Evolutionary conservation across 2,888 invertebrate species (phyloP), one percentile per base, ranked within the genome.

Genomic region (Nemoura dubitans): DNA sequence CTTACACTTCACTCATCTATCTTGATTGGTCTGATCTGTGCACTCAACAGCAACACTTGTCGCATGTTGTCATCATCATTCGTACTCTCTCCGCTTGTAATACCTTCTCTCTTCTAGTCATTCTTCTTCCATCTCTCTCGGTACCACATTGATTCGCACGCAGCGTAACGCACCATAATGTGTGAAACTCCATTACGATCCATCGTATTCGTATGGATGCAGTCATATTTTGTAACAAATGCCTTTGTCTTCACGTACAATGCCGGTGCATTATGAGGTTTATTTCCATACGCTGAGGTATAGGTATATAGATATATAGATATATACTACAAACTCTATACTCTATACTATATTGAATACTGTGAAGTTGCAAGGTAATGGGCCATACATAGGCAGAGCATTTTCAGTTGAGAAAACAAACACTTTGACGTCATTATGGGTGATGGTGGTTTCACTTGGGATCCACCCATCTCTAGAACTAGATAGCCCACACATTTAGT

Each of bases 151-250:
- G 59, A 59, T 59, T 59, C 59, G 59, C 14, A 16, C 59, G 21
- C 59, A 59, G 21, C 59, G 14, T 21, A 59, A 59, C 59, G 59
- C 59, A 59, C 59, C 59, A 59, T 59, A 59, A 59, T 59, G 59
- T 59, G 59, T 59, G 59, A 59, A 59, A 59, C 59, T 59, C 16
- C 21, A 59, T 59, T 21, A 59, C 59, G 14, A 59, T 16, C 59
- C 59, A 59, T 59, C 59, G 59, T 59, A 59, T 59, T 59, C 59
- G 59, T 59, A 59, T 59, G 59, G 59, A 59, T 59, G 59, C 59
- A 59, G 59, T 59, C 59, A 59, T 59, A 59, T 59, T 59, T 59
- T 59, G 59, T 59, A 59, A 59, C 59, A 59, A n/a, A 59, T 59
- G 59, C 59, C 59, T 59, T 59, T 59, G 59, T 59, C 59, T 59